Evolutionary conservation across 2,113 vertebrate species (phyloP).

Genomic region (Tragelaphus buxtoni): DNA sequence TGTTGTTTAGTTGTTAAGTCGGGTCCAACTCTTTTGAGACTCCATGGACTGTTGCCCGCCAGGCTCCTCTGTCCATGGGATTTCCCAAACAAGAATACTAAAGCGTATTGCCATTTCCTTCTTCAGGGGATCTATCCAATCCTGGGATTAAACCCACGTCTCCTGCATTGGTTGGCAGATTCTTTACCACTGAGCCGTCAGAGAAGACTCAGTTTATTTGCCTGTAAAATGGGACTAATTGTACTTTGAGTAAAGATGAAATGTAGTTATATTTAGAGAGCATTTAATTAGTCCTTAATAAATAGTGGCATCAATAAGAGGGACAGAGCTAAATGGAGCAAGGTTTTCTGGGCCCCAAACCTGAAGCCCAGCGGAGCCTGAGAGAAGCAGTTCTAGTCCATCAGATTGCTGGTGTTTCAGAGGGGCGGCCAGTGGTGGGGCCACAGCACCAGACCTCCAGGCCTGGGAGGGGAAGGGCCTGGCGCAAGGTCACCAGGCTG

Average conservation of each 20-base stretch:
- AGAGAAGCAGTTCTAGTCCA: neutral
- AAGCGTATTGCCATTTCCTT: neutral
- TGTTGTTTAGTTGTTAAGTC: neutral
- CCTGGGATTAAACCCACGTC: neutral
- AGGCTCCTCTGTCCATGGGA: neutral
- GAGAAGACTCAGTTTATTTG: neutral
- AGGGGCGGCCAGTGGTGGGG: neutral
- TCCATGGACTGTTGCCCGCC: neutral
- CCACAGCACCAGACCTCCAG: fast-evolving
- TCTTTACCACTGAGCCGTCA: neutral
- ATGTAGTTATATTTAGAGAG: neutral
- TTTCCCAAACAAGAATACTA: neutral
- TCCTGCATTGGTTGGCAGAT: neutral
- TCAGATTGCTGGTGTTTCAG: neutral
- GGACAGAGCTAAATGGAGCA: neutral
- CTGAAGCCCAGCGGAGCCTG: neutral
- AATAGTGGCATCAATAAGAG: neutral
- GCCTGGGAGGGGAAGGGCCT: no score
- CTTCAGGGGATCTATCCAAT: neutral
- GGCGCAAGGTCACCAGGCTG: neutral
- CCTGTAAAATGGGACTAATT: neutral
- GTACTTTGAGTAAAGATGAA: neutral
- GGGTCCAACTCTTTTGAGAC: neutral
- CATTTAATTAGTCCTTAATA: neutral
- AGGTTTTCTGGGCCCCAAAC: neutral